Evolutionary conservation across 2,888 invertebrate species (phyloP).

Genomic region (Chirona hameri): DNA sequence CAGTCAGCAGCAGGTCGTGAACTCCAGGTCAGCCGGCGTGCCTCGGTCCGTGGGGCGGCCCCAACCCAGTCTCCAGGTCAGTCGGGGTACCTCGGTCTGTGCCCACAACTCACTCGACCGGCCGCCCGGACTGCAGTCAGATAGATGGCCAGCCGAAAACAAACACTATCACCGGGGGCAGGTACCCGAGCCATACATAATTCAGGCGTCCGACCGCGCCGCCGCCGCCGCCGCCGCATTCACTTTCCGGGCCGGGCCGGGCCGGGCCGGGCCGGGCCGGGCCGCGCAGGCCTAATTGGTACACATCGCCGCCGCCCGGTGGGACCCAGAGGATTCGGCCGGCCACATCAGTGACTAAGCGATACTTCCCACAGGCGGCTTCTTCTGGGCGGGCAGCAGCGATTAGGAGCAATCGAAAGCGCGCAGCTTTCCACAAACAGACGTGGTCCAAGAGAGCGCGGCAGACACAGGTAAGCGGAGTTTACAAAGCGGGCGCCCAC

Average conservation of each 20-base stretch:
- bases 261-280: neutral
- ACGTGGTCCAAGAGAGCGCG: too few species aligned
- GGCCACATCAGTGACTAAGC: too few species aligned
- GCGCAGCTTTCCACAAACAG: too few species aligned
- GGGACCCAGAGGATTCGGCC: too few species aligned
- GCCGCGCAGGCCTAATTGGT: neutral
- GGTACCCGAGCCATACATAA: constrained; percentile 8
- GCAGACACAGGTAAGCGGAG: neutral
- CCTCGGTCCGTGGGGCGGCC: too few species aligned
- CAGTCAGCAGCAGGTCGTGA: too few species aligned
- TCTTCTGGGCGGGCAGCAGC: too few species aligned
- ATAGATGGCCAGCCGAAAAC: neutral
- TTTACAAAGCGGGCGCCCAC: neutral
- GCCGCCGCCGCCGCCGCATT: neutral
- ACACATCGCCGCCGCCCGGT: too few species aligned
- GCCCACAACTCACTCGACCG: neutral
- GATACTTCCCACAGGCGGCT: neutral
- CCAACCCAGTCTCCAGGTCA: too few species aligned
- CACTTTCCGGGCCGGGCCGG: neutral
- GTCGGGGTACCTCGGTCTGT: too few species aligned
- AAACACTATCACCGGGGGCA: neutral
- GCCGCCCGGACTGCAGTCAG: neutral
- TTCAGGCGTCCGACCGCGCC: neutral
- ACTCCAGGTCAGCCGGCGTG: too few species aligned
- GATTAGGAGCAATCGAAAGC: neutral